Percentiles rank a stretch among this genome's conserved stretches.
Conservation (phyloP, 1,140 invertebrate genomes). For the silkworm (Bombyx mori) region DNA sequence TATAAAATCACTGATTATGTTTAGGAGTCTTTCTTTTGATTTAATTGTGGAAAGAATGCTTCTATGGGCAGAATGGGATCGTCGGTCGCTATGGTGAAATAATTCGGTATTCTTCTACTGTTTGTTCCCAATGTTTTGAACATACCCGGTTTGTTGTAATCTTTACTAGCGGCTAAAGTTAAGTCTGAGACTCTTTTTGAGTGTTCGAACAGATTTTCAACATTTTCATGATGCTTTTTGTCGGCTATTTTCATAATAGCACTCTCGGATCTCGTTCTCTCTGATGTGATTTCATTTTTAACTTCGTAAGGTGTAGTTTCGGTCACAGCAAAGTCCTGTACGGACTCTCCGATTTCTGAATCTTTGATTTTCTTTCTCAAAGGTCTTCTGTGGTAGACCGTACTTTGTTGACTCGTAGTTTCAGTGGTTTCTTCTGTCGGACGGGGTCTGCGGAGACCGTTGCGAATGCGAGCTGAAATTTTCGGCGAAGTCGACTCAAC, state of each 20-base stretch:
- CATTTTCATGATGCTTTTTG: slow-evolving; percentile 50
- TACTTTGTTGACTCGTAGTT: slow-evolving; percentile 29
- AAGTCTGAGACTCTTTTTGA: slow-evolving; percentile 74
- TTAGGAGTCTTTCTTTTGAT: slow-evolving; percentile 70
- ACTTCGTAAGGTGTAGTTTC: slow-evolving; percentile 39
- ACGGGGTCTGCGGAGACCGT: slow-evolving; percentile 40
- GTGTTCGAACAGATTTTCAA: slow-evolving; percentile 59
- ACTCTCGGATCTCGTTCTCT: slow-evolving; percentile 64
- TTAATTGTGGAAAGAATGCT: slow-evolving; percentile 75
- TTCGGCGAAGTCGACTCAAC: slow-evolving; percentile 39
- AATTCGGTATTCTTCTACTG: slow-evolving; percentile 72
- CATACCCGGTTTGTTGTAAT: slow-evolving; percentile 72
- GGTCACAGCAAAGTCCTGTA: slow-evolving; percentile 49
- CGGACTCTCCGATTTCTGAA: slow-evolving; percentile 49
- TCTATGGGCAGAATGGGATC: slow-evolving; percentile 76
- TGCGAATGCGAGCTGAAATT: slow-evolving; percentile 54
- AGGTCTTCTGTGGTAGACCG: slow-evolving; percentile 37
- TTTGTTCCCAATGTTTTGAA: slow-evolving; percentile 69
- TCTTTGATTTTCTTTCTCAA: slow-evolving; percentile 54
- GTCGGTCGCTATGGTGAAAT: slow-evolving; percentile 75
- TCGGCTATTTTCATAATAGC: slow-evolving; percentile 72
- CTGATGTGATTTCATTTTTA: slow-evolving; percentile 56
- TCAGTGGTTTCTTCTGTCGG: slow-evolving; percentile 49
- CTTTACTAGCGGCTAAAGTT: slow-evolving; percentile 72
- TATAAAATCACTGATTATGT: slow-evolving; percentile 26